Base-by-base conservation (phyloP, 30 jellyfish, hydroid and myxozoan genomes). In the Chironex yamaguchii region DNA sequence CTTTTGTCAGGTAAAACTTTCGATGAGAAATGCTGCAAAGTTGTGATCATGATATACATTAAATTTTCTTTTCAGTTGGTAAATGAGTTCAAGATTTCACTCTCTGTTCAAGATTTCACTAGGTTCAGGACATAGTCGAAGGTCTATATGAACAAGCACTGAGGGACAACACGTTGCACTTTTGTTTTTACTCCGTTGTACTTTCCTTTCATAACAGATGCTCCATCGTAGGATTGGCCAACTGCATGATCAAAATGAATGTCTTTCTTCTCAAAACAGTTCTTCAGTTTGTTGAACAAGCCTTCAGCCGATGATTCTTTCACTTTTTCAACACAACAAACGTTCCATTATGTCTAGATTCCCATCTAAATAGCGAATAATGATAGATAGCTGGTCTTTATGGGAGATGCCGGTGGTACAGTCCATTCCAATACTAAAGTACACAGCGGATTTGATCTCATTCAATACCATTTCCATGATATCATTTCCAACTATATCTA, bases 21-120 rank as follows among this genome's bases (percentile, higher is more conserved):
- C 89, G 12, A 17, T 14, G 2, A 80, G 81, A 36, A 80, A 80
- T 32, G 89, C 89, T n/a, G 91, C 81, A 36, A 80, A 80, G 49
- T 36, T 64, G 20, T 1, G 2, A 27, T 80, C 91, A 17, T 62
- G 81, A 31, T 80, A 29, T 80, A 80, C 1, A 80, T 2, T 4
- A 80, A 64, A 36, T 80, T 80, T 54, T 80, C 52, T 25, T 67
- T 65, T 89, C 91, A 80, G 51, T 80, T 80, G 6, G 79, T 36
- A 80, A 80, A 77, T 1, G 89, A 3, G 52, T 77, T 77, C 29
- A 77, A 23, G 1, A 86, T 77, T 34, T 77, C 89, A 54, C 1
- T 34, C 29, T 77, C 54, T 1, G 89, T n/a, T n/a, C n/a, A n/a
- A n/a, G n/a, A n/a, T n/a, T n/a, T 54, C 71, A 54, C 71, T 3